These are phyloP conservation scores for Oncorhynchus kisutch DNA, from an alignment of 2,113 vertebrate species.

Conservation along the genomic window DNA sequence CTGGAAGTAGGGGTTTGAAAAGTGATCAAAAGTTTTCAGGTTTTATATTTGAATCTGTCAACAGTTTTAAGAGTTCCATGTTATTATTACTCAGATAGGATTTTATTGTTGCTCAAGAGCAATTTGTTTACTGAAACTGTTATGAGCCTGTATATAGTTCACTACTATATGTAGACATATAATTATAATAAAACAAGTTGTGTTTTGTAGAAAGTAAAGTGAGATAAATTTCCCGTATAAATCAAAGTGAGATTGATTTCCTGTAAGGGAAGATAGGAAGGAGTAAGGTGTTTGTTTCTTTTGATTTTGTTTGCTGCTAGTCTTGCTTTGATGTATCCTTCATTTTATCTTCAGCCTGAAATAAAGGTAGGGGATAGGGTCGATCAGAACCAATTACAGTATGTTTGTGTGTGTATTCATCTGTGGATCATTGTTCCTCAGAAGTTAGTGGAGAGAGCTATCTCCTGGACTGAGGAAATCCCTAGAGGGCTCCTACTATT, in stretches of 20 bases:
- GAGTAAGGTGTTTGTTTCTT: slow-evolving; percentile 7
- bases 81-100: background rate
- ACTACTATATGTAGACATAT: background rate
- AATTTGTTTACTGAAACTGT: background rate
- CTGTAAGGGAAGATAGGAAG: slow-evolving; percentile 29
- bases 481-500: slow-evolving; percentile 23
- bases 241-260: background rate
- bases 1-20: background rate
- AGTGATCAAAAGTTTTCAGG: background rate
- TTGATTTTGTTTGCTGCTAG: slow-evolving; percentile 29
- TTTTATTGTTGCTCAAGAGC: background rate
- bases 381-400: slow-evolving; percentile 57
- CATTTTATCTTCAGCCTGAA: slow-evolving; percentile 49
- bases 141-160: background rate
- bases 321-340: slow-evolving; percentile 51
- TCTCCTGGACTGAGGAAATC: slow-evolving; percentile 21
- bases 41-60: background rate
- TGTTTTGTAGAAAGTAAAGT: background rate
- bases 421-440: slow-evolving; percentile 17
- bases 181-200: background rate
- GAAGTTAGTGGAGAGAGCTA: slow-evolving; percentile 28
- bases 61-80: background rate
- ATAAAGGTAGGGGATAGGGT: slow-evolving; percentile 45
- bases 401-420: background rate
- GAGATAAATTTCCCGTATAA: background rate